Base-by-base conservation (phyloP, 2,888 invertebrate species). In the Andrena hattorfiana region DNA sequence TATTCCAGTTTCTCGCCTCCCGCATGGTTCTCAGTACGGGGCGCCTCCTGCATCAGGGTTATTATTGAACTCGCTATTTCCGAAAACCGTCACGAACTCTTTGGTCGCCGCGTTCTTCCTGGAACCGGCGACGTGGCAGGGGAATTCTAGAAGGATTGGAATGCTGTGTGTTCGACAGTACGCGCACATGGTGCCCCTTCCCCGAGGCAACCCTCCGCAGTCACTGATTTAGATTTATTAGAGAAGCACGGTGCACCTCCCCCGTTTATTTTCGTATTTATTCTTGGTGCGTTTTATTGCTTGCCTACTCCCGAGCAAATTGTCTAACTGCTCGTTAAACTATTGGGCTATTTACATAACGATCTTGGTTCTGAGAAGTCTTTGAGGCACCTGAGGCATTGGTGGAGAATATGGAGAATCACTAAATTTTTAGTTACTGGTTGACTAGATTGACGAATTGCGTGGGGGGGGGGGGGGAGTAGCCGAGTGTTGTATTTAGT, bases 1-100 rank as follows among this genome's bases (percentile, higher is more conserved):
- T 81, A 85, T 85, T 81, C 70, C 49, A 26, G 69, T 66, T 77
- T 73, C 32, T 54, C 75, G 81, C 86, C 90, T 86, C 91, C 91
- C 90, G 89, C 91, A 81, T 88, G 67, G 88, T 66, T 70, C 88
- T 82, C 79, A 13, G 83, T 76, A 85, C 87, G 89, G 83, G 85
- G 82, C 77, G 66, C 80, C 90, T 90, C 91, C 90, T 89, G 89
- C 88, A 83, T 82, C 83, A 87, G 77, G 63, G 72, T 68, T 85
- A 89, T 87, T 88, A 87, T 84, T 74, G 81, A 84, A 82, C 77
- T 76, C 72, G 83, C 85, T 89, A 88, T 89, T 89, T 86, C 87
- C 77, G 87, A 89, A 85, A 69, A 78, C 51, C 73, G 71, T 77
- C 74, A 69, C 73, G 79, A 23, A 78, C 51, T 63, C 23, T 20